Evolutionary conservation across 2,888 invertebrate species (phyloP).

Genomic region (Branchellion lobata): DNA sequence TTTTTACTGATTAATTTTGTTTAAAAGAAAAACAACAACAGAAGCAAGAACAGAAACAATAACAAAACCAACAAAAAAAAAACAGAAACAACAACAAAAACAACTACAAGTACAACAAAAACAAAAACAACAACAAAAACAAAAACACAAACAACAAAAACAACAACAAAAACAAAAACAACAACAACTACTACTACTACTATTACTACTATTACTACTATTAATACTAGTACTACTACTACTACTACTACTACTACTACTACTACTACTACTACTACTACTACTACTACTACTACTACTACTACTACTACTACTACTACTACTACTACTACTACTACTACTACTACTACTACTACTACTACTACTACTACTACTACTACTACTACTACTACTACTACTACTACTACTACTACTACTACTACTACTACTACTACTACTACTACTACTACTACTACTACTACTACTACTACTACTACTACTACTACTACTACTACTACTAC

Average conservation of each 20-base stretch:
- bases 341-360: constrained; percentile 6
- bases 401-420: constrained; percentile 9
- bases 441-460: background rate
- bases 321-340: constrained; percentile 5
- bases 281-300: background rate
- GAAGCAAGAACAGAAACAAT: too few species aligned
- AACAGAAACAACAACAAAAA: too few species aligned
- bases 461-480: constrained; percentile 2
- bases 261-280: constrained; percentile 9
- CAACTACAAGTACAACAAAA: too few species aligned
- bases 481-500: constrained; percentile 6
- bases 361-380: constrained; percentile 9
- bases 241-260: constrained; percentile 5
- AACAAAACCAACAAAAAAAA: too few species aligned
- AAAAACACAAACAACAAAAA: too few species aligned
- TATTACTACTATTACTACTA: constrained; percentile 1
- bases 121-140: too few species aligned
- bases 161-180: too few species aligned
- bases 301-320: background rate
- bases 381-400: constrained; percentile 5
- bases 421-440: background rate
- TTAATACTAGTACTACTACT: too few species aligned
- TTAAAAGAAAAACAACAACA: too few species aligned
- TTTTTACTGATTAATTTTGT: too few species aligned
- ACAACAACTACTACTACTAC: constrained; percentile 4